Base-by-base conservation (phyloP, 1,140 invertebrate species). In the Bombus superbus region DNA sequence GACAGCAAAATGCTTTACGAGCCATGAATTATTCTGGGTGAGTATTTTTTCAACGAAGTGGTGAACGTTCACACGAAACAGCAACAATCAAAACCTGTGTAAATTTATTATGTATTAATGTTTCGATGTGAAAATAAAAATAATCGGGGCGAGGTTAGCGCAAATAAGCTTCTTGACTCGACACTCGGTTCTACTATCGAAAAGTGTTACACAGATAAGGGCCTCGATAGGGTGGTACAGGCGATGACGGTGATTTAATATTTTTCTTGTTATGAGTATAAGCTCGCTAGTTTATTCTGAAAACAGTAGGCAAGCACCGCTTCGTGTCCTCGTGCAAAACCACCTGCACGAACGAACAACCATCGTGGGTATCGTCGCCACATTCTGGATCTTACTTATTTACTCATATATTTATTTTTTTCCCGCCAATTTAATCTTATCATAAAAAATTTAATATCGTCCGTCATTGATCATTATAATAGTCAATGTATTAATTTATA, bases 241-340 rank as follows among this genome's bases (percentile, higher is more conserved):
- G 82, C 90, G 92, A 91, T 87, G 87, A 91, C 89, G 91, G 91
- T 94, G 92, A 93, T 95, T 95, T 94, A 94, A 94, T 94, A 94
- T 93, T 95, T 94, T 93, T 94, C 93, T 92, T 94, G 92, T 94
- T 95, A 93, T 94, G 92, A 93, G 93, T 94, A 93, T 94, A 94
- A 94, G 92, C 93, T 93, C 86, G 68, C 74, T 88, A 91, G 93
- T 95, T 93, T 94, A 89, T 92, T 94, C 92, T 94, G 93, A 94
- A 94, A 95, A 94, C 93, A 94, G 89, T 87, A 88, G 72, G 47
- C 79, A 89, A 78, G 85, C 85, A 86, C 68, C 71, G 83, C 76
- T 80, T 80, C 81, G 79, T 85, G 76, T 89, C 74, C 79, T 87
- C 84, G 73, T 76, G 88, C 90, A 83, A 91, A 89, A 90, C 89